phyloP scores from a whole-genome alignment of 2,797 vertebrate genomes.

The Dermochelys coriacea region DNA sequence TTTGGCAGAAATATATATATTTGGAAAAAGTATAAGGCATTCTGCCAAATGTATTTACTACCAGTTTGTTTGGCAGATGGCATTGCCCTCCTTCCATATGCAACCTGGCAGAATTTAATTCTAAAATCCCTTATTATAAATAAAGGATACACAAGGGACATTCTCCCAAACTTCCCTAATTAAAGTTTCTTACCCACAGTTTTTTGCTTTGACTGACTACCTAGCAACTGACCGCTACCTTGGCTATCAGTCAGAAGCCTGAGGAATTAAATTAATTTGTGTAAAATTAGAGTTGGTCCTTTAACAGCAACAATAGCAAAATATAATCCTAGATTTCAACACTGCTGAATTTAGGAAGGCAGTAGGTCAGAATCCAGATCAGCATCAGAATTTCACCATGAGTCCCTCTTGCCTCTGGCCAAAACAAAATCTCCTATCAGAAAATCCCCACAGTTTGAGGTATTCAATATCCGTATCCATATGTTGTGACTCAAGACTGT shows the following conservation, averaged over 20 bases:
- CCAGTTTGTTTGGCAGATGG: neutral
- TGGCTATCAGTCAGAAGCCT: neutral
- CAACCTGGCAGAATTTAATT: neutral
- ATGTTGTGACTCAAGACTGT: neutral
- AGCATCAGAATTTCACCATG: neutral
- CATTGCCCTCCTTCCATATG: neutral
- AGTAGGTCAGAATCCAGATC: accelerated
- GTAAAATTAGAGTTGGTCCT: neutral
- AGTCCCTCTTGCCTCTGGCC: neutral
- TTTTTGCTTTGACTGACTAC: neutral
- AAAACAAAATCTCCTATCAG: neutral
- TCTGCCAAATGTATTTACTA: neutral
- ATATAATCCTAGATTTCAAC: neutral
- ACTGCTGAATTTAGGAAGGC: neutral
- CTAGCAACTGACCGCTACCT: accelerated
- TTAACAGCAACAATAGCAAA: neutral
- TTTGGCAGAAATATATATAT: too few species aligned
- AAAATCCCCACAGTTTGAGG: neutral
- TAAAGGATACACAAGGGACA: neutral
- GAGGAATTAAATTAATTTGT: neutral
- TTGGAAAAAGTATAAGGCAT: neutral
- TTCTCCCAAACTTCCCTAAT: neutral
- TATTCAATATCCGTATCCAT: neutral
- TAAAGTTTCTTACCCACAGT: neutral
- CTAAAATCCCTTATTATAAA: neutral